Conservation (phyloP, 2,113 vertebrate species). For the Perca fluviatilis region DNA sequence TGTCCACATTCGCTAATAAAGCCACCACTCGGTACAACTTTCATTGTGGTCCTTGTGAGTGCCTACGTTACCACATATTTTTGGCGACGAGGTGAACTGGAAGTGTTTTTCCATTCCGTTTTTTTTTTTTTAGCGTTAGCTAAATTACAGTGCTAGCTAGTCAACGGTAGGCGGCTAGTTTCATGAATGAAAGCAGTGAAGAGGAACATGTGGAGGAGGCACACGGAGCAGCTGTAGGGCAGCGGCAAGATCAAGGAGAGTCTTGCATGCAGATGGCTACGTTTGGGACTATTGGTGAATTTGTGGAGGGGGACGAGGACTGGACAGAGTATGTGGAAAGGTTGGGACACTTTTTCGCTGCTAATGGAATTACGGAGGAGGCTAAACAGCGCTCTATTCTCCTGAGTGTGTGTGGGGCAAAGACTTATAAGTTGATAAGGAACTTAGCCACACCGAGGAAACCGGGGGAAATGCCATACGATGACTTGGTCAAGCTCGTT, state of each 20-base stretch:
- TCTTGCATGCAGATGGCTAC: neutral
- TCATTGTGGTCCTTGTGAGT: too few species aligned
- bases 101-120: too few species aligned
- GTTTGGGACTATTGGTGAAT: neutral
- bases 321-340: neutral
- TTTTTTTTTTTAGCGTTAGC: too few species aligned
- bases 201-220: neutral
- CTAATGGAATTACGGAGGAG: neutral
- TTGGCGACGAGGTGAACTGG: neutral
- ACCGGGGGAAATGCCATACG: neutral
- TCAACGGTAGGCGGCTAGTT: too few species aligned
- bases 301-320: constrained; percentile 3
- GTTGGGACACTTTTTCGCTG: constrained; percentile 7
- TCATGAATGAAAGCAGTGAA: too few species aligned
- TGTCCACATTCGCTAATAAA: too few species aligned
- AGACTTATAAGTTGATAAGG: constrained; percentile 33
- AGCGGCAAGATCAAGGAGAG: neutral
- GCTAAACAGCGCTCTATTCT: constrained; percentile 4
- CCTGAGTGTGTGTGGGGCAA: constrained; percentile 24
- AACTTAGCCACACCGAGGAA: neutral
- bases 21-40: too few species aligned
- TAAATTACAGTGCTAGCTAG: too few species aligned
- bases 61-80: neutral
- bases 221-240: neutral
- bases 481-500: neutral